Conservation (phyloP, 1,140 invertebrate species). For the Acyrthosiphon pisum region DNA sequence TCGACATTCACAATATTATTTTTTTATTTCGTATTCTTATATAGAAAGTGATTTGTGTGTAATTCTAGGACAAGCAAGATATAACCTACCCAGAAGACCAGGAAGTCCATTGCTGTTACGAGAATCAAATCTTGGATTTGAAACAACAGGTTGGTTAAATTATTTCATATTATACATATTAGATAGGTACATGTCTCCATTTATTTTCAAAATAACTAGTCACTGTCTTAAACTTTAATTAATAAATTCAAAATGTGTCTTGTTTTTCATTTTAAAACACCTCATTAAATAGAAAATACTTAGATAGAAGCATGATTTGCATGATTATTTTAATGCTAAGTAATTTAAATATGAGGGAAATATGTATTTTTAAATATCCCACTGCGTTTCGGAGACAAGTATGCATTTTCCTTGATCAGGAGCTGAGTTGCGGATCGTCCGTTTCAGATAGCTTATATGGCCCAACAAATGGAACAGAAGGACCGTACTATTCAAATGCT, state of each 20-base stretch:
- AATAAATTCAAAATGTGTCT: conserved; percentile 55
- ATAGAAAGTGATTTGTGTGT: background rate
- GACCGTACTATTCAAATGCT: conserved; percentile 73
- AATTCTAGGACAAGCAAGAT: conserved; percentile 55
- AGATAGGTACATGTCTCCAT: conserved; percentile 42
- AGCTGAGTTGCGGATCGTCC: conserved; percentile 53
- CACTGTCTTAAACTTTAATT: background rate
- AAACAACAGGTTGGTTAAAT: conserved; percentile 55
- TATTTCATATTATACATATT: background rate
- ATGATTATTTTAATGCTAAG: conserved; percentile 40
- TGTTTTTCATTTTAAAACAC: background rate
- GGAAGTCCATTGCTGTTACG: conserved; percentile 51
- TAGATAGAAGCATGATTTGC: conserved; percentile 48
- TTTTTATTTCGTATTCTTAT: background rate
- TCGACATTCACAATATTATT: background rate
- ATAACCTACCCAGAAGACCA: conserved; percentile 39
- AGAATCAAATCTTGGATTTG: conserved; percentile 55
- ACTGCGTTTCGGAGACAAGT: conserved; percentile 44
- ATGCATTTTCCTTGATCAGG: conserved; percentile 54
- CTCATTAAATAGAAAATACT: conserved; percentile 23
- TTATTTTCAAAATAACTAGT: background rate
- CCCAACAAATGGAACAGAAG: conserved; percentile 74
- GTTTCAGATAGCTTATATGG: conserved; percentile 63
- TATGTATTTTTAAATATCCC: conserved; percentile 29
- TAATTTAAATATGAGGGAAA: conserved; percentile 34